These are phyloP conservation scores for Calidris pygmaea DNA, from an alignment of 2,113 vertebrate species.

Conservation along the genomic window DNA sequence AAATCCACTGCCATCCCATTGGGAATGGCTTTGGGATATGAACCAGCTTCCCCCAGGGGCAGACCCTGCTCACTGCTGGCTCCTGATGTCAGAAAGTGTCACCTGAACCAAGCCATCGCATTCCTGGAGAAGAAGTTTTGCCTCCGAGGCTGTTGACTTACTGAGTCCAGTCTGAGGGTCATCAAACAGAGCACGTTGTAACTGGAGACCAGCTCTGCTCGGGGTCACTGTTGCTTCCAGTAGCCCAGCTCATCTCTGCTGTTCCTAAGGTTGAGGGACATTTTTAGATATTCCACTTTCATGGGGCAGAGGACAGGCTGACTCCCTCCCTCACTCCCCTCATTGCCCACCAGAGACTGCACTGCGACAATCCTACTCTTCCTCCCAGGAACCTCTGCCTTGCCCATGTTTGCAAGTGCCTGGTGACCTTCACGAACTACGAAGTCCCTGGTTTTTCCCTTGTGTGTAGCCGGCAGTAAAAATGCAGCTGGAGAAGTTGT, in stretches of 20 bases:
- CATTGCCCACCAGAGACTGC: not conserved
- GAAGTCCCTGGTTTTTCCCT: not conserved
- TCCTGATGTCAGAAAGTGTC: not conserved
- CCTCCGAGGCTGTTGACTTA: not conserved
- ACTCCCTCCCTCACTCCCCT: not conserved
- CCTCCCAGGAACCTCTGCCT: conserved; percentile 17
- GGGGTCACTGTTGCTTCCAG: not conserved
- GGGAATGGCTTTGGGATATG: not conserved
- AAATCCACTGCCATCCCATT: not conserved
- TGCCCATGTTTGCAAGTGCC: not conserved
- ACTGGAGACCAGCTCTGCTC: not conserved
- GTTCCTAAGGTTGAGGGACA: not conserved
- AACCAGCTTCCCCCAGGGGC: not conserved
- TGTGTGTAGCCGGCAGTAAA: conserved; percentile 8
- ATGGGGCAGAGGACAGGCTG: not conserved
- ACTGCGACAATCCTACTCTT: not conserved
- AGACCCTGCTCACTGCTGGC: not conserved
- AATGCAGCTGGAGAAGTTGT: not conserved
- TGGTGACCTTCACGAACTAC: not conserved
- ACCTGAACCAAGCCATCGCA: not conserved
- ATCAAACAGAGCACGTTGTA: not conserved
- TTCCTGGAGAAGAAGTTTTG: not conserved
- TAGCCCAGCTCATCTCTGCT: not conserved
- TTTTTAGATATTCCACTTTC: not conserved
- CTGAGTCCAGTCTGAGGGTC: not conserved